Evolutionary conservation across 2,888 invertebrate genomes (phyloP).

Genomic region (Fragum whitleyi): DNA sequence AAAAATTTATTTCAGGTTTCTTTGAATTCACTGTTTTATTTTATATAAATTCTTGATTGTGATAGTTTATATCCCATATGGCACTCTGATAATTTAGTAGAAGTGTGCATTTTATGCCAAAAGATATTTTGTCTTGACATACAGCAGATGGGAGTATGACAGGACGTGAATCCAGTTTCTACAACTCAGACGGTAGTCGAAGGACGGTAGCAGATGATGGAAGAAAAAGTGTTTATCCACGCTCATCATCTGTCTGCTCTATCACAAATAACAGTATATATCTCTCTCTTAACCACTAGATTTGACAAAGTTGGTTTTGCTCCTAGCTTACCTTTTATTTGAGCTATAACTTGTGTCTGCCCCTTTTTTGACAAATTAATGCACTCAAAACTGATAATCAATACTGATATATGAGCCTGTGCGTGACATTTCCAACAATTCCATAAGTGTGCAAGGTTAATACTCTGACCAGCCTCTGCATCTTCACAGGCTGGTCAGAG

Average conservation of each 20-base stretch:
- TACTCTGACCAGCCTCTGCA: too few relatives aligned
- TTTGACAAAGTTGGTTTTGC: conserved; percentile 17
- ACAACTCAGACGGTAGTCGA: conserved; percentile 61
- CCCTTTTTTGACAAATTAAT: conserved; percentile 20
- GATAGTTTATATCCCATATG: not conserved
- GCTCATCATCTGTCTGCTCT: conserved; percentile 56
- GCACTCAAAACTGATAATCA: not conserved
- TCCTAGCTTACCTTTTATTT: conserved; percentile 22
- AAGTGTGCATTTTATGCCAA: not conserved
- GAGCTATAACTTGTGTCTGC: conserved; percentile 19
- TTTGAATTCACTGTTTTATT: too few relatives aligned
- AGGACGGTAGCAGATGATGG: conserved; percentile 51
- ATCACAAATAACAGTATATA: conserved; percentile 64
- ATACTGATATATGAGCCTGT: too few relatives aligned
- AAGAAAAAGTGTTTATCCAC: conserved; percentile 66
- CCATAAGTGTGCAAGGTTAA: too few relatives aligned
- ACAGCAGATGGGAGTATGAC: conserved; percentile 58
- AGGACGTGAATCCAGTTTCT: conserved; percentile 64
- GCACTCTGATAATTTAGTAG: conserved; percentile 1
- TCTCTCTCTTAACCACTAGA: conserved; percentile 39
- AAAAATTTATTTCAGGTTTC: too few relatives aligned
- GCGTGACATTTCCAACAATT: too few relatives aligned
- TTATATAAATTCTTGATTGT: too few relatives aligned
- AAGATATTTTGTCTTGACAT: conserved; percentile 21
- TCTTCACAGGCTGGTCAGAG: too few relatives aligned